Evolutionary conservation across 2,797 vertebrate genomes (phyloP).

Genomic region (Saxicola maurus): DNA sequence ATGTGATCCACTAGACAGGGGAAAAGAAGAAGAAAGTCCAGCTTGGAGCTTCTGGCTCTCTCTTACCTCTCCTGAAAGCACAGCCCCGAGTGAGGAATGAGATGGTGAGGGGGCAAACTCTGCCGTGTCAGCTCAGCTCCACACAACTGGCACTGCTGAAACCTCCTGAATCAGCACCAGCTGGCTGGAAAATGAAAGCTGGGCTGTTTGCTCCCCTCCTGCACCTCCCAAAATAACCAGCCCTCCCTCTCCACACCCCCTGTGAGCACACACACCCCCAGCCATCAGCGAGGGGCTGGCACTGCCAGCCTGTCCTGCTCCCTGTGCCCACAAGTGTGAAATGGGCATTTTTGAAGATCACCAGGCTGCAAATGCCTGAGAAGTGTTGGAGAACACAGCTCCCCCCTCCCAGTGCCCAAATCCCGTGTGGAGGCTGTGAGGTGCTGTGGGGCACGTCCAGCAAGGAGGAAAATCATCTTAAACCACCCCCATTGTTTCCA

Average conservation of each 20-base stretch:
- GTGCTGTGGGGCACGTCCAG: neutral
- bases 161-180: slow-evolving; percentile 50
- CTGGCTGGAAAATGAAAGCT: slow-evolving; percentile 34
- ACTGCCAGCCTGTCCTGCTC: fast-evolving
- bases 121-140: neutral
- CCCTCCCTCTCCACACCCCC: neutral
- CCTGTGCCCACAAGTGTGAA: neutral
- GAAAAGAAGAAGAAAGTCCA: neutral
- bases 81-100: neutral
- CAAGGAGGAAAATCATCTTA: neutral
- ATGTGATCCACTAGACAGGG: neutral
- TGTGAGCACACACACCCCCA: neutral
- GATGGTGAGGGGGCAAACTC: fast-evolving
- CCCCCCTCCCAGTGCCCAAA: neutral
- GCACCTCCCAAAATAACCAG: neutral
- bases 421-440: fast-evolving
- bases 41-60: neutral
- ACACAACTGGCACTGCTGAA: neutral
- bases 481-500: neutral
- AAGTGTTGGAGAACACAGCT: neutral
- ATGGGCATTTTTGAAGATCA: neutral
- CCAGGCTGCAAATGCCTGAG: fast-evolving
- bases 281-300: neutral
- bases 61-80: neutral
- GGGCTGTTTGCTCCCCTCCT: neutral